Evolutionary conservation across 37 sponge, comb jelly and placozoan species (phyloP), one percentile per base, ranked within the genome.

Genomic region (Mnemiopsis leidyi): DNA sequence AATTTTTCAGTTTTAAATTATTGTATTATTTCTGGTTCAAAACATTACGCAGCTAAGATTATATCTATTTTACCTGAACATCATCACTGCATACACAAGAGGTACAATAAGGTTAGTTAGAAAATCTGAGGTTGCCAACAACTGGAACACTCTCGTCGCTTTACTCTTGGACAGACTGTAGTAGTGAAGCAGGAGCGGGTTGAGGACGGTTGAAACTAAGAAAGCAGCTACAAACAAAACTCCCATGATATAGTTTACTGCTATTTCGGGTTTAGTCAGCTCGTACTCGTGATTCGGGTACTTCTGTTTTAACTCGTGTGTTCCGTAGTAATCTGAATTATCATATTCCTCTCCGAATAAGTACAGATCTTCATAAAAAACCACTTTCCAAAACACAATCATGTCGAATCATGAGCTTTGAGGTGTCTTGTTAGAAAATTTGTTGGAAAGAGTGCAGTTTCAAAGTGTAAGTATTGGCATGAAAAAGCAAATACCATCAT

Each of bases 131-230:
- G 29, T 25, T n/a, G 73, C 73, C 9, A 69, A 25, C 73, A 69
- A 3, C 29, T 69, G 9, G n/a, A 69, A 69, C 28, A 69, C 1
- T 25, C 29, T 21, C 2, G 7, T 69, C 1, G 29, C 73, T 25
- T 25, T 69, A 20, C 73, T 69, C 73, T 25, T 20, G 28, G 24
- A 25, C 2, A 28, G 24, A 3, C 21, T 3, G 29, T 69, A 69
- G n/a, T 25, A 69, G 73, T 69, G 21, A 20, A 69, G n/a, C 24
- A 69, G 73, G 73, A 69, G 73, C 2, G 73, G 73, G 73, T 69
- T 69, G n/a, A 69, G 73, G 9, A 25, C 2, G n/a, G 73, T 69
- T 16, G 73, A 69, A 20, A 69, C 2, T 5, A 69, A 25, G 73
- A 69, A 69, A 3, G n/a, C 9, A 3, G 28, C 29, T 25, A 69